These are phyloP conservation scores for Stegana nigrithorax DNA, from an alignment of 2,888 invertebrate species.

Conservation along the genomic window DNA sequence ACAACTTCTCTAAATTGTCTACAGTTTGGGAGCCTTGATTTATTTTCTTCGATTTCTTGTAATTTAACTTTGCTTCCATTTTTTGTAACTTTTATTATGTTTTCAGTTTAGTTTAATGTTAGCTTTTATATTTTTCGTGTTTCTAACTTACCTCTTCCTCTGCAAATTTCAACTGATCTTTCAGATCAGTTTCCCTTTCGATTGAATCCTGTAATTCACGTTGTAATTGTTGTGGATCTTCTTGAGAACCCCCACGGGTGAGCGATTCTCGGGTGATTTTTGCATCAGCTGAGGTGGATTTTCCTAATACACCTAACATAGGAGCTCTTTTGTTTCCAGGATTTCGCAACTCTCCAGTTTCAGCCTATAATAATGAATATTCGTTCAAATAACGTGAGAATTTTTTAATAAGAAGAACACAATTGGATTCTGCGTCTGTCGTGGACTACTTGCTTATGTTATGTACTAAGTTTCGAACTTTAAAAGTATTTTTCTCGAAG, in stretches of 20 bases:
- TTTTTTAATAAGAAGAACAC: too few relatives aligned
- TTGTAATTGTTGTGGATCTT: conserved; percentile 83
- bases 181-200: conserved; percentile 92
- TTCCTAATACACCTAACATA: conserved; percentile 71
- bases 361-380: conserved; percentile 44
- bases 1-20: conserved; percentile 37
- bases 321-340: conserved; percentile 71
- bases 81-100: conserved; percentile 33
- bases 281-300: conserved; percentile 74
- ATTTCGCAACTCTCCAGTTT: conserved; percentile 64
- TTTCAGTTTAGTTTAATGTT: conserved; percentile 12
- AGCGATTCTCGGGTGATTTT: conserved; percentile 81
- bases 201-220: conserved; percentile 91
- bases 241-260: conserved; percentile 82
- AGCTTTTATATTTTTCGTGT: neutral
- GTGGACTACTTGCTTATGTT: too few relatives aligned
- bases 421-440: too few relatives aligned
- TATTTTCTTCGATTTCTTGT: conserved; percentile 32
- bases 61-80: conserved; percentile 26
- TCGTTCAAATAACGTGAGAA: too few relatives aligned
- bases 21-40: conserved; percentile 65
- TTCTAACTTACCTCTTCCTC: conserved; percentile 83
- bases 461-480: too few relatives aligned
- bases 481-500: too few relatives aligned
- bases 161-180: conserved; percentile 91